These are phyloP conservation scores for Pristionchus maxplancki DNA, from an alignment of 2,888 invertebrate species.

Conservation along the genomic window DNA sequence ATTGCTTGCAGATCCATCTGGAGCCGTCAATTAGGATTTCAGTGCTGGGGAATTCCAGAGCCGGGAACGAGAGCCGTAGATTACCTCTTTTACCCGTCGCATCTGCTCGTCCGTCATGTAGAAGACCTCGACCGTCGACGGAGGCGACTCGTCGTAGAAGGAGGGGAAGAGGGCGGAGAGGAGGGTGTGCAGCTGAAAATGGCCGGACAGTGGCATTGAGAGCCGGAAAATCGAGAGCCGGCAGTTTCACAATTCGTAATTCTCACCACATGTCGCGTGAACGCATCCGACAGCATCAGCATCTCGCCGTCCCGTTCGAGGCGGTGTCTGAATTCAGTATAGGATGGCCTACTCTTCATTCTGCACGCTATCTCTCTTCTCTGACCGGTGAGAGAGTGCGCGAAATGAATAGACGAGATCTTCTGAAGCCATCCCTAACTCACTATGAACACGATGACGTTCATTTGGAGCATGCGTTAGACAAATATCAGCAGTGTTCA, in stretches of 20 bases:
- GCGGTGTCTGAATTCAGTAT: background rate
- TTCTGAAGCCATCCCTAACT: no score
- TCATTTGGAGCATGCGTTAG: no score
- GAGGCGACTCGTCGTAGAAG: background rate
- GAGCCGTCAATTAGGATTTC: background rate
- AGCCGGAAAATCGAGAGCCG: no score
- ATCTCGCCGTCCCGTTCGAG: background rate
- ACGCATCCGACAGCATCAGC: background rate
- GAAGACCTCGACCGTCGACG: background rate
- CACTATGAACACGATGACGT: no score
- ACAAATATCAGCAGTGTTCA: no score
- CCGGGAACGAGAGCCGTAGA: background rate
- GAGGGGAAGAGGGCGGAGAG: background rate
- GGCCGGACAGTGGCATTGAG: background rate
- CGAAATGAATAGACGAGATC: no score
- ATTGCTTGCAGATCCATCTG: background rate
- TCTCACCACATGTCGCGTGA: background rate
- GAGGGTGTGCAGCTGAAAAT: background rate
- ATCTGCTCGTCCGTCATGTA: conserved; percentile 40
- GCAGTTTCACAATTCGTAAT: background rate
- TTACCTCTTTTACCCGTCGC: background rate
- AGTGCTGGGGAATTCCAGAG: background rate
- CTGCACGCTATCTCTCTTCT: no score
- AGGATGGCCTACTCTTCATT: no score
- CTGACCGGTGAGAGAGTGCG: no score